Conservation (phyloP, 2,888 invertebrate genomes). For the Exephanes ischioxanthus region DNA sequence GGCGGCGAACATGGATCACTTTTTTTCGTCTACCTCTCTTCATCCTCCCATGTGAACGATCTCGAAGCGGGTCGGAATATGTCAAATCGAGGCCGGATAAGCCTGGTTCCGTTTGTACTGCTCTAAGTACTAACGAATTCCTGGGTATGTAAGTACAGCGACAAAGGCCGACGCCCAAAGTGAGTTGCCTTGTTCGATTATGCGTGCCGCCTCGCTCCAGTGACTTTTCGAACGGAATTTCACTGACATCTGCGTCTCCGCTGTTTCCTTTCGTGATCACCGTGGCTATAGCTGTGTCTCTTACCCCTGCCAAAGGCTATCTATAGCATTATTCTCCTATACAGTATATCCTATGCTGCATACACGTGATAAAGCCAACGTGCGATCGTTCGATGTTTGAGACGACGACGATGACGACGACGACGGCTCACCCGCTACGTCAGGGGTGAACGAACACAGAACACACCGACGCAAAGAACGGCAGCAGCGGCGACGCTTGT, state of each 20-base stretch:
- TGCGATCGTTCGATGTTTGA: constrained; percentile 44
- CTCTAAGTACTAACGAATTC: constrained; percentile 49
- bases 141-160: constrained; percentile 75
- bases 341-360: constrained; percentile 6
- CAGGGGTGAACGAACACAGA: constrained; percentile 81
- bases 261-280: constrained; percentile 78
- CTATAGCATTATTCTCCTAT: constrained; percentile 30
- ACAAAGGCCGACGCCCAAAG: constrained; percentile 82
- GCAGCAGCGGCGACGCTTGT: constrained; percentile 17
- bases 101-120: constrained; percentile 13
- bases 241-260: constrained; percentile 83
- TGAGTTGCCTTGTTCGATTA: constrained; percentile 85
- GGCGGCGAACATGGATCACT: neutral
- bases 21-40: neutral
- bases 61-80: neutral
- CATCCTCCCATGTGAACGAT: neutral
- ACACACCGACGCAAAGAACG: constrained; percentile 76
- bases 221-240: constrained; percentile 84
- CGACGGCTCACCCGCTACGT: constrained; percentile 70
- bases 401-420: constrained; percentile 26
- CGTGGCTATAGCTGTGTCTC: constrained; percentile 30
- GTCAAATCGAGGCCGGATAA: constrained; percentile 8
- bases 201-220: constrained; percentile 83
- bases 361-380: constrained; percentile 23
- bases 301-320: constrained; percentile 68